Percentiles rank a stretch among this genome's conserved stretches.
phyloP scores from a whole-genome alignment of 2,797 vertebrate species.

The Dendrocincla tyrannina region DNA sequence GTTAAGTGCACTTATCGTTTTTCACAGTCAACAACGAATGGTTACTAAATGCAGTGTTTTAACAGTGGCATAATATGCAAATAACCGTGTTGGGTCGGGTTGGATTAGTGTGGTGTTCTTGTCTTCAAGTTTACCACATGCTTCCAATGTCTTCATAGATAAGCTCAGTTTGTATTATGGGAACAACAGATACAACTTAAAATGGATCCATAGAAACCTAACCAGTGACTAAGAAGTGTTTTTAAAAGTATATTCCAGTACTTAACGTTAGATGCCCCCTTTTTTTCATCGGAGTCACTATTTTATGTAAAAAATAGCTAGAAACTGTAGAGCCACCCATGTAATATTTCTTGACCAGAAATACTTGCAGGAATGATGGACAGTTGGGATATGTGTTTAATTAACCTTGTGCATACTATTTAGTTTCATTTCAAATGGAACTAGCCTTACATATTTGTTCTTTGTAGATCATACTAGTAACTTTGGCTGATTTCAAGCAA shows the following conservation, averaged over 20 bases:
- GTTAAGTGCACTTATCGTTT: not conserved
- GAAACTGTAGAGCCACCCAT: not conserved
- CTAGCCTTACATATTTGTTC: not conserved
- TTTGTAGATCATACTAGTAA: not conserved
- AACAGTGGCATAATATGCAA: not conserved
- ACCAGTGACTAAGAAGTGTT: not conserved
- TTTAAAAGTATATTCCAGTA: not conserved
- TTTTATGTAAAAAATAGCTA: not conserved
- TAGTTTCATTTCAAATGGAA: not conserved
- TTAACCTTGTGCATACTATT: not conserved
- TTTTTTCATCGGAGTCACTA: not conserved
- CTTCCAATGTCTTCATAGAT: not conserved
- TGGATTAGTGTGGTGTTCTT: not conserved
- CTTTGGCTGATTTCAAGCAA: not conserved
- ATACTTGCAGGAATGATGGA: not conserved
- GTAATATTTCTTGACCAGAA: not conserved
- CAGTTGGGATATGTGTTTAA: not conserved
- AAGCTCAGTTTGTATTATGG: not conserved
- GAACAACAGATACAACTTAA: not conserved
- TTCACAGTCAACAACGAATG: not conserved
- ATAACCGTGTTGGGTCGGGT: not conserved
- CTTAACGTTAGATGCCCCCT: not conserved
- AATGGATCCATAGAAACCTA: not conserved
- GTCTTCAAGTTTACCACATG: not conserved
- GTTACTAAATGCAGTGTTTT: not conserved